phyloP scores from a whole-genome alignment of 2,888 invertebrate genomes.

The Zygaena filipendulae region DNA sequence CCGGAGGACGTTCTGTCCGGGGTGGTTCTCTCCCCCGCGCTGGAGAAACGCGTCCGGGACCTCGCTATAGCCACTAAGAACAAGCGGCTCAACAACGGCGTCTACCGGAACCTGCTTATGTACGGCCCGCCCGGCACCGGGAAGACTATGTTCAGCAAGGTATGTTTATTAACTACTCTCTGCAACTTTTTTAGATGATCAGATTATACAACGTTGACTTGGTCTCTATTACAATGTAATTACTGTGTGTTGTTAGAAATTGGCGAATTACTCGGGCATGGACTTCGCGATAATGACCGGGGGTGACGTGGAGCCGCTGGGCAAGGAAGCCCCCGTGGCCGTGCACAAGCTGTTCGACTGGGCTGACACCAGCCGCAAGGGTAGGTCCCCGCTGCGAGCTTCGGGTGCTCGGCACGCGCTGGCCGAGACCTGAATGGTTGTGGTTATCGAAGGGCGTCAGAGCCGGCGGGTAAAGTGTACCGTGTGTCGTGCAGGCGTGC shows the following conservation, averaged over 20 bases:
- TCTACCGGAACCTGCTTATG: conserved; percentile 97
- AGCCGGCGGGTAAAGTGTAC: too few species aligned
- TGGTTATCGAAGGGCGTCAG: too few species aligned
- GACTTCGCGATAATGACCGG: conserved; percentile 99
- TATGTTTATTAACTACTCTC: too few species aligned
- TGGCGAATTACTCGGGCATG: conserved; percentile 97
- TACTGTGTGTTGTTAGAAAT: too few species aligned
- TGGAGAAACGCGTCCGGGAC: conserved; percentile 93
- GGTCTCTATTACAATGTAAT: too few species aligned
- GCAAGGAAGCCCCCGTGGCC: conserved; percentile 96
- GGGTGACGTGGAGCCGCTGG: conserved; percentile 98
- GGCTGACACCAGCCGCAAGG: conserved; percentile 84
- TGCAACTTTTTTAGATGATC: too few species aligned
- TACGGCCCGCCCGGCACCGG: conserved; percentile 99
- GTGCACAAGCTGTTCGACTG: conserved; percentile 98
- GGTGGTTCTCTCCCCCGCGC: conserved; percentile 91
- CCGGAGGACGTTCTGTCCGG: conserved; percentile 73
- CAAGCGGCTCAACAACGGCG: conserved; percentile 92
- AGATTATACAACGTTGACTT: too few species aligned
- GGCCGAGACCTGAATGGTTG: too few species aligned
- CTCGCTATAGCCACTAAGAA: conserved; percentile 99
- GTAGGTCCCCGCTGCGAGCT: too few species aligned
- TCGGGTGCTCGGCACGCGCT: too few species aligned
- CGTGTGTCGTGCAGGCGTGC: conserved; percentile 71
- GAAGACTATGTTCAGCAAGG: conserved; percentile 94